These are phyloP conservation scores for Agrochola macilenta DNA, from an alignment of 2,888 invertebrate species.

Conservation along the genomic window DNA sequence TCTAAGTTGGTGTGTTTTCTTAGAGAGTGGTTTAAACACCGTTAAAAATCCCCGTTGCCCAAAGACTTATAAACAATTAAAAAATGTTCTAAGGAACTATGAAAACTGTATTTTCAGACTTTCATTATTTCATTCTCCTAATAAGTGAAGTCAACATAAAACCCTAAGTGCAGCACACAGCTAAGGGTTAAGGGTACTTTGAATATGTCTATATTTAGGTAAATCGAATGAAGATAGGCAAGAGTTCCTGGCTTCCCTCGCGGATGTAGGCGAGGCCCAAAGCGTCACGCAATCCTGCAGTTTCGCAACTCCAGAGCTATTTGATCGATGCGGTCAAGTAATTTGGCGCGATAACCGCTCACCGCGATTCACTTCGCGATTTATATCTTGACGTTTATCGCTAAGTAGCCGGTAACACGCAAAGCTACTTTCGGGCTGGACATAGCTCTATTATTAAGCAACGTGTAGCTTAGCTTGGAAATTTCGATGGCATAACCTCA, in stretches of 20 bases:
- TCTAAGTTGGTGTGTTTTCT: too few relatives aligned
- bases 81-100: background rate
- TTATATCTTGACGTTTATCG: slow-evolving; percentile 69
- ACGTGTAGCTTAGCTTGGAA: background rate
- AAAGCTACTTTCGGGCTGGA: slow-evolving; percentile 46
- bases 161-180: background rate
- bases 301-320: slow-evolving; percentile 67
- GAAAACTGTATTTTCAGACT: background rate
- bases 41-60: too few relatives aligned
- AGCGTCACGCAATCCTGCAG: slow-evolving; percentile 77
- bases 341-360: slow-evolving; percentile 68
- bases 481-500: background rate
- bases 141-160: background rate
- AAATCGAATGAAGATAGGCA: slow-evolving; percentile 32
- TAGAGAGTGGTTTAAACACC: too few relatives aligned
- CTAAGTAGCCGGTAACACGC: slow-evolving; percentile 63
- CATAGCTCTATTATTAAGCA: slow-evolving; percentile 37
- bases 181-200: background rate
- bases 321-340: slow-evolving; percentile 72
- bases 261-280: slow-evolving; percentile 51
- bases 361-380: slow-evolving; percentile 63
- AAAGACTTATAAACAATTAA: too few relatives aligned
- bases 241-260: slow-evolving; percentile 32
- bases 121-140: background rate
- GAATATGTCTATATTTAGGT: background rate